Percentiles rank a stretch among this genome's conserved stretches.
Evolutionary conservation across 2,888 invertebrate species (phyloP).

Genomic region (Campoplex nolae): DNA sequence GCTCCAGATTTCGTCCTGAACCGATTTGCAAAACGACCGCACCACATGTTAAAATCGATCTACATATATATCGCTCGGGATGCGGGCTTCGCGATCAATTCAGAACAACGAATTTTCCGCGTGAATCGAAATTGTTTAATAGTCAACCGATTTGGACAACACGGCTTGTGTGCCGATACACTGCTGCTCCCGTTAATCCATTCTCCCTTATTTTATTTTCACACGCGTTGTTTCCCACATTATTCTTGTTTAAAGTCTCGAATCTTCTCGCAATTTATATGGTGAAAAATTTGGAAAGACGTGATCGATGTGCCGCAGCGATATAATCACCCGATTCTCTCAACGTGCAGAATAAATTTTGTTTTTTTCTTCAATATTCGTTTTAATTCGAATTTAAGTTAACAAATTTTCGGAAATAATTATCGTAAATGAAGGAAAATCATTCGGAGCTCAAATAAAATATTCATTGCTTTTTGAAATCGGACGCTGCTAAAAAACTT

Average conservation of each 20-base stretch:
- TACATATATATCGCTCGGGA: conserved; percentile 24
- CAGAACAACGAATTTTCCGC: conserved; percentile 40
- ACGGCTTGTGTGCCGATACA: neutral
- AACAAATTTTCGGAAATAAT: neutral
- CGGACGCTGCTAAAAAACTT: too few relatives aligned
- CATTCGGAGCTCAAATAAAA: too few relatives aligned
- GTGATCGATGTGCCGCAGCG: neutral
- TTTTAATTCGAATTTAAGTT: neutral
- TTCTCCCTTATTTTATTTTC: conserved; percentile 10
- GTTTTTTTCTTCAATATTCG: too few relatives aligned
- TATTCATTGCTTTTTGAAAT: too few relatives aligned
- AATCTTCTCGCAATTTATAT: neutral
- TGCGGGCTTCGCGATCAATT: conserved; percentile 30
- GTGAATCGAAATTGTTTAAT: conserved; percentile 32
- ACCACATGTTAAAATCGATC: conserved; percentile 44
- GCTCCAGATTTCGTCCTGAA: conserved; percentile 53
- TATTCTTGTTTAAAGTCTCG: neutral
- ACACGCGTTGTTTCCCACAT: neutral
- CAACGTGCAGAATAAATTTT: too few relatives aligned
- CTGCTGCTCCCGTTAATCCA: neutral
- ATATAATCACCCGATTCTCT: neutral
- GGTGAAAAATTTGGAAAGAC: neutral
- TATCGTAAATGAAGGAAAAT: too few relatives aligned
- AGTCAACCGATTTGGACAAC: conserved; percentile 22
- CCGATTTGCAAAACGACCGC: conserved; percentile 60